phyloP scores from a whole-genome alignment of 2,797 vertebrate species.

The Mastacembelus armatus region DNA sequence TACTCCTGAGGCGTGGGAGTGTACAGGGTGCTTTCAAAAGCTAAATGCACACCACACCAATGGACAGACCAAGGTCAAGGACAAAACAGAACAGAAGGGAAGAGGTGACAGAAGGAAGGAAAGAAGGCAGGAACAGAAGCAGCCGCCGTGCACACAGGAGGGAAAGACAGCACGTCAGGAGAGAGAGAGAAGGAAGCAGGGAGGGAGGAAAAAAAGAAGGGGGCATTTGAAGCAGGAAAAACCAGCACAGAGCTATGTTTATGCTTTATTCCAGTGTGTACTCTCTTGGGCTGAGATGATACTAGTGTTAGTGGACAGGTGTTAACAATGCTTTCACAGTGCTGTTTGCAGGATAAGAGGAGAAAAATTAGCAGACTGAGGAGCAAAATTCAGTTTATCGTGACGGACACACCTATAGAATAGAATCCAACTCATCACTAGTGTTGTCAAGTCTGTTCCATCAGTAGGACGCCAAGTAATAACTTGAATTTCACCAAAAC shows the following conservation, averaged over 20 bases:
- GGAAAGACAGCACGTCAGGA: slow-evolving; percentile 87
- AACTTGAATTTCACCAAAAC: background rate
- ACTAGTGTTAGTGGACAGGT: slow-evolving; percentile 64
- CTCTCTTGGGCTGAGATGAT: slow-evolving; percentile 13
- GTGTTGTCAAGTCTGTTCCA: background rate
- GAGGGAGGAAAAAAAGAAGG: slow-evolving; percentile 87
- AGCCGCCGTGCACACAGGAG: slow-evolving; percentile 80
- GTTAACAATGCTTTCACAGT: slow-evolving; percentile 46
- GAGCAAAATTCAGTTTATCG: slow-evolving; percentile 8
- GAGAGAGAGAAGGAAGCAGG: slow-evolving; percentile 80
- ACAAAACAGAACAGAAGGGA: slow-evolving; percentile 57
- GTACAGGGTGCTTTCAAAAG: slow-evolving; percentile 94
- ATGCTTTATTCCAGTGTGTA: slow-evolving; percentile 33
- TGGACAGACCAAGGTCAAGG: slow-evolving; percentile 64
- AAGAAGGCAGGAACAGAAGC: slow-evolving; percentile 78
- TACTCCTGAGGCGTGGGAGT: slow-evolving; percentile 89
- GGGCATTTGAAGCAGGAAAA: slow-evolving; percentile 97
- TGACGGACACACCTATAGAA: background rate
- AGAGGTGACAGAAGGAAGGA: slow-evolving; percentile 72
- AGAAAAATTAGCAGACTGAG: slow-evolving; percentile 18
- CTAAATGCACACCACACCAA: slow-evolving; percentile 78
- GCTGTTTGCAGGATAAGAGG: background rate
- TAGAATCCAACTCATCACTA: background rate
- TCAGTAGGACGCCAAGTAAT: background rate
- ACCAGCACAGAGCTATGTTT: slow-evolving; percentile 85